These are phyloP conservation scores for Sminthurinus aureus DNA, from an alignment of 2,888 invertebrate species.

Conservation along the genomic window DNA sequence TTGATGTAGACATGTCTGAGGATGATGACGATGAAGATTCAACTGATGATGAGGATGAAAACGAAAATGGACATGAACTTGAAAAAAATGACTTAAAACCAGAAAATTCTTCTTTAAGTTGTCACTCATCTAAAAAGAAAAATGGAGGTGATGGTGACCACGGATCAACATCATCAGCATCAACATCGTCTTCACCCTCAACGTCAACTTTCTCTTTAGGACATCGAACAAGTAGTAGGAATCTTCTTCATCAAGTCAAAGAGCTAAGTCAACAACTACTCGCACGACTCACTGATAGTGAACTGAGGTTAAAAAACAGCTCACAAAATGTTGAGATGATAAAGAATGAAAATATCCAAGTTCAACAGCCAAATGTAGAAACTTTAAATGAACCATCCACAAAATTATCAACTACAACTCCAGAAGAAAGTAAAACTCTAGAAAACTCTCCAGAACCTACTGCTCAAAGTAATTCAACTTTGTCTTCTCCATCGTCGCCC, in stretches of 20 bases:
- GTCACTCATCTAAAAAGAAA: too few species aligned
- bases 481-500: too few species aligned
- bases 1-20: neutral
- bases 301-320: neutral
- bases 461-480: too few species aligned
- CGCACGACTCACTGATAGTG: neutral
- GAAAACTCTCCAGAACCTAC: too few species aligned
- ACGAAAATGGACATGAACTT: slow-evolving; percentile 11
- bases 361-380: too few species aligned
- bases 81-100: too few species aligned
- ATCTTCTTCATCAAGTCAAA: neutral
- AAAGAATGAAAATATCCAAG: too few species aligned
- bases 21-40: slow-evolving; percentile 11
- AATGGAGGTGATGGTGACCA: neutral
- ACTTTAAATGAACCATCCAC: too few species aligned
- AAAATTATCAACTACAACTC: too few species aligned
- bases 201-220: neutral
- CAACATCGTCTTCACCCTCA: neutral
- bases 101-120: neutral
- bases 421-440: too few species aligned
- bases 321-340: neutral
- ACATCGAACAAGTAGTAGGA: neutral
- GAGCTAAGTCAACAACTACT: too few species aligned
- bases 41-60: slow-evolving; percentile 26
- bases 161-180: neutral